phyloP scores from a whole-genome alignment of 2,888 invertebrate species.

The Protodeltote pygarga region DNA sequence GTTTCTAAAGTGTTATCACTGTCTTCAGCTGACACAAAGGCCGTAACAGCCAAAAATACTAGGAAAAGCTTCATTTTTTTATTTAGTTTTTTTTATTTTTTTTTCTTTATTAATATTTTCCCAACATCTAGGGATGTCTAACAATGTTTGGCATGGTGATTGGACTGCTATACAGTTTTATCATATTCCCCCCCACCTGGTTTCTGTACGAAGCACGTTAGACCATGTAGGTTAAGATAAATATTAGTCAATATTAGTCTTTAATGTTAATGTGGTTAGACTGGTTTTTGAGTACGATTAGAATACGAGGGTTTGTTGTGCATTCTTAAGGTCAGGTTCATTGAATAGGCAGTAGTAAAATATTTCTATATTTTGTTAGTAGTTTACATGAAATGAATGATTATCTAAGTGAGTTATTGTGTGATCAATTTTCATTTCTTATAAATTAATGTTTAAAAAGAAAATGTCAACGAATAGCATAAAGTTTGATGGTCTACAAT shows the following conservation, averaged over 20 bases:
- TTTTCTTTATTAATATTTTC: slow-evolving; percentile 59
- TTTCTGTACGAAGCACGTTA: slow-evolving; percentile 60
- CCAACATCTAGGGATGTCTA: slow-evolving; percentile 80
- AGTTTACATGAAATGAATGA: slow-evolving; percentile 35
- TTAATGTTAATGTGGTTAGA: slow-evolving; percentile 38
- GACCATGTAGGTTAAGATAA: slow-evolving; percentile 75
- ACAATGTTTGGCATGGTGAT: slow-evolving; percentile 75
- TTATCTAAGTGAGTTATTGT: slow-evolving; percentile 14
- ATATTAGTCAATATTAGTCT: slow-evolving; percentile 69
- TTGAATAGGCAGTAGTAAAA: slow-evolving; percentile 38
- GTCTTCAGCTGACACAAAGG: slow-evolving; percentile 75
- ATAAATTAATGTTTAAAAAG: no score
- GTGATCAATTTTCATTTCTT: no score
- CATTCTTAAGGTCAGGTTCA: slow-evolving; percentile 43
- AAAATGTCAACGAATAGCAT: no score
- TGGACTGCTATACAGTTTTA: slow-evolving; percentile 79
- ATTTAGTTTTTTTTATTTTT: slow-evolving; percentile 53
- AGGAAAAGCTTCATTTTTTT: slow-evolving; percentile 72
- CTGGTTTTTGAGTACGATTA: slow-evolving; percentile 11
- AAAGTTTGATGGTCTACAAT: no score
- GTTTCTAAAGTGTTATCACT: slow-evolving; percentile 87
- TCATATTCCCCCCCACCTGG: slow-evolving; percentile 74
- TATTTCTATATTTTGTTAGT: slow-evolving; percentile 32
- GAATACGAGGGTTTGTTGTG: slow-evolving; percentile 42
- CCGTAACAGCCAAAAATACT: slow-evolving; percentile 72